Evolutionary conservation across 2,797 vertebrate genomes (phyloP).

Genomic region (Uromys caudimaculatus): DNA sequence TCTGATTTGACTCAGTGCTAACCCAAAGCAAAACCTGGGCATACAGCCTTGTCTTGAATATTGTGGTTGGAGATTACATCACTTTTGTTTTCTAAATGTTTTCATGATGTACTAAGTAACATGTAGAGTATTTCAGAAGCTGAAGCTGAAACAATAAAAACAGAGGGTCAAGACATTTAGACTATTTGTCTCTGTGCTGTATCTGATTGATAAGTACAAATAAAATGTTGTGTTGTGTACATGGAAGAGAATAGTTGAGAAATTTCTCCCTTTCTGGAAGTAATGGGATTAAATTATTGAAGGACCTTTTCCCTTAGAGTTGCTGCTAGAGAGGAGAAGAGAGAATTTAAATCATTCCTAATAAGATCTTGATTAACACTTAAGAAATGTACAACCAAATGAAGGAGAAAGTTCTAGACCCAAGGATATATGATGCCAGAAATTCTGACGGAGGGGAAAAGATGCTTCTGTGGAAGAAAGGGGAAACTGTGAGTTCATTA

Average conservation of each 20-base stretch:
- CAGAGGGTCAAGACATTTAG: background rate
- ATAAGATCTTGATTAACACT: background rate
- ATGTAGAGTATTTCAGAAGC: background rate
- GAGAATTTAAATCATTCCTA: background rate
- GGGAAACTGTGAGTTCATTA: background rate
- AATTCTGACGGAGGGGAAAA: background rate
- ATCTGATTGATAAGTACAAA: background rate
- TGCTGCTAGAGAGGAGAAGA: background rate
- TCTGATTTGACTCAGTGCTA: constrained; percentile 63
- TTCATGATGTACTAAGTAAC: constrained; percentile 28
- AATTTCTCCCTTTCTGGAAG: background rate
- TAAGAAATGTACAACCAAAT: background rate
- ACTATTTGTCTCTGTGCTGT: constrained; percentile 17
- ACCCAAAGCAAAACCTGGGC: constrained; percentile 66
- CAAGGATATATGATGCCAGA: background rate
- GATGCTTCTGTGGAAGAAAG: background rate
- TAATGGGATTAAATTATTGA: background rate
- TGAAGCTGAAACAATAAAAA: background rate
- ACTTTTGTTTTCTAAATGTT: constrained; percentile 33
- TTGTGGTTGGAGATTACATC: constrained; percentile 65
- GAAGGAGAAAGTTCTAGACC: background rate
- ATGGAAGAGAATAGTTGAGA: background rate
- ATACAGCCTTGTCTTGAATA: constrained; percentile 37
- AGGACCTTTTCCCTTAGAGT: background rate
- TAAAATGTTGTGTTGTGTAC: background rate